Evolutionary conservation across 2,113 vertebrate species (phyloP), one percentile per base, ranked within the genome.

Genomic region (Talpa occidentalis): DNA sequence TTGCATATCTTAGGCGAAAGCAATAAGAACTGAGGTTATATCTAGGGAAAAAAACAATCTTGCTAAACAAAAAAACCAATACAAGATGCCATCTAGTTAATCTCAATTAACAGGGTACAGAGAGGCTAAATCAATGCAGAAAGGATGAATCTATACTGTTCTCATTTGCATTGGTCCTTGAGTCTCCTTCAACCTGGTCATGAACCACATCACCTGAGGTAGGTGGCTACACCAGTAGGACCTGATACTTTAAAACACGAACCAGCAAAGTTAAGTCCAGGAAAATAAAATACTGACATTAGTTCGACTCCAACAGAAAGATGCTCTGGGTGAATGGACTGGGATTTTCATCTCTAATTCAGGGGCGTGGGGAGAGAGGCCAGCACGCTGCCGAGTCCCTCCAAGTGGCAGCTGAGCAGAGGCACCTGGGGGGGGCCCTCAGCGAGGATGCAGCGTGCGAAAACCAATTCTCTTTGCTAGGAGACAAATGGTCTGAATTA

Each of bases 401-500:
- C 44, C 44, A 44, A 44, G 44, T 44, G 5, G 5, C 44, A 5
- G 10, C 44, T 10, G 5, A 44, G 44, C 44, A 5, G 5, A 44
- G 44, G 44, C 44, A 44, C 44, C 5, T 5, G 5, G 44, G 5
- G 44, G 44, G 44, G 14, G 49, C 49, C 49, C 14, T 52, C 17
- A 2, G 15, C 16, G 15, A 52, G 49, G 49, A 52, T 17, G 16
- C 49, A 2, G 5, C 3, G 49, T 17, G 49, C 14, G 49, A 88
- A 49, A 73, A 37, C 15, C 22, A 80, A 19, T 91, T 94, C 76
- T 93, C 86, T 66, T 95, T 67, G 74, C 72, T 70, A 44, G 72
- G 77, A 93, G 93, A 95, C 56, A 89, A 96, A 95, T 77, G 73
- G 54, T 47, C 60, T 62, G 82, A 97, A 94, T 96, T 88, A 76